phyloP scores from a whole-genome alignment of 2,888 invertebrate species.

The Peribatodes rhomboidaria region DNA sequence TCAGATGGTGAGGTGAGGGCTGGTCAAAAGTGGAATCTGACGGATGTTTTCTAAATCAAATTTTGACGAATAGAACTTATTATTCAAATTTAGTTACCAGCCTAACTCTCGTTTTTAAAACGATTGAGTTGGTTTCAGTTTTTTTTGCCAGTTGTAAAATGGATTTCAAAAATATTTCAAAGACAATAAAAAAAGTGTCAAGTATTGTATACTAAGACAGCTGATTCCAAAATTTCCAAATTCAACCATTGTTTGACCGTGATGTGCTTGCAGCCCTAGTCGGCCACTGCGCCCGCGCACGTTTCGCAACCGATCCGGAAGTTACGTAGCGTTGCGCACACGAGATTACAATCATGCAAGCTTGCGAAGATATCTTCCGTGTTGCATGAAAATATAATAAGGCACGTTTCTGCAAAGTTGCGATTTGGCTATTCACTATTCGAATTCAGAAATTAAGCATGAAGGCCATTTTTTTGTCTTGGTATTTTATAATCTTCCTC shows the following conservation, averaged over 20 bases:
- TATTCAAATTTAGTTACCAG: too few relatives aligned
- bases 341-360: slow-evolving; percentile 42
- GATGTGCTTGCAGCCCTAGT: slow-evolving; percentile 14
- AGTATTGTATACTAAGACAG: not conserved
- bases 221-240: slow-evolving; percentile 13
- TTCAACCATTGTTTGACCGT: slow-evolving; percentile 24
- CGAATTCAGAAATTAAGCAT: not conserved
- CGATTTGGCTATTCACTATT: not conserved
- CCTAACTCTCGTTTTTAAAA: too few relatives aligned
- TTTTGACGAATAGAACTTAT: not conserved
- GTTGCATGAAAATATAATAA: slow-evolving; percentile 37
- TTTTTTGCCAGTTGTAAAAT: too few relatives aligned
- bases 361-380: slow-evolving; percentile 43
- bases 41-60: too few relatives aligned
- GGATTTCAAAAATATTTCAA: not conserved
- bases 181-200: too few relatives aligned
- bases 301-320: slow-evolving; percentile 39
- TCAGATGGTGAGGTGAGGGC: too few relatives aligned
- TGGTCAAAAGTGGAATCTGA: too few relatives aligned
- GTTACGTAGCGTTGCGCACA: slow-evolving; percentile 41
- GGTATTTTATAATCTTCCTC: not conserved
- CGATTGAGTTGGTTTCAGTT: too few relatives aligned
- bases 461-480: too few relatives aligned
- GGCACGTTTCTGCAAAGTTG: slow-evolving; percentile 24
- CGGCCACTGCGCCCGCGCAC: slow-evolving; percentile 20